These are phyloP conservation scores for Litoditis marina DNA, from an alignment of 2,888 invertebrate genomes.

Conservation along the genomic window DNA sequence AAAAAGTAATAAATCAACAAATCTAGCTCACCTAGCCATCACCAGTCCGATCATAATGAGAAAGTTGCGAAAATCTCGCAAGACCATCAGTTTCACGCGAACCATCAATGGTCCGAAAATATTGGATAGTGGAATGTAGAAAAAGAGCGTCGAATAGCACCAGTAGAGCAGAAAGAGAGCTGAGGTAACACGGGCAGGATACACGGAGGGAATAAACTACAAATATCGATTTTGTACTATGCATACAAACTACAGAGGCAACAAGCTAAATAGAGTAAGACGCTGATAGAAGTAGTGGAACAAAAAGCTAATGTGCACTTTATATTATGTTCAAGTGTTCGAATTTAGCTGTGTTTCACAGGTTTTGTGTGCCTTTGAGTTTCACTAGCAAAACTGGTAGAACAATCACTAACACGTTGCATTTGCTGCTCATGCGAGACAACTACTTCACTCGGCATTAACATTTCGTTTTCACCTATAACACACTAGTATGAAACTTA, in stretches of 20 bases:
- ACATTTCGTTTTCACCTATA: too few species aligned
- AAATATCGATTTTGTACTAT: too few species aligned
- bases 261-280: background rate
- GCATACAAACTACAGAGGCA: background rate
- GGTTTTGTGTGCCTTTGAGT: too few species aligned
- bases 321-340: too few species aligned
- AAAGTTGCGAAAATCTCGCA: conserved; percentile 57
- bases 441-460: too few species aligned
- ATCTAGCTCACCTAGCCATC: conserved; percentile 41
- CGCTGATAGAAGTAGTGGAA: too few species aligned
- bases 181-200: conserved; percentile 43
- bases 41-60: conserved; percentile 52
- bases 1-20: background rate
- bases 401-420: background rate
- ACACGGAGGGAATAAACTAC: conserved; percentile 31
- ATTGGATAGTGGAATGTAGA: conserved; percentile 63
- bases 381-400: too few species aligned
- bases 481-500: conserved; percentile 15
- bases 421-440: too few species aligned
- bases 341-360: too few species aligned
- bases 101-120: conserved; percentile 65
- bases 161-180: conserved; percentile 64
- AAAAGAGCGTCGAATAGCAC: conserved; percentile 65
- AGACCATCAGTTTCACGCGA: conserved; percentile 64
- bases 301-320: too few species aligned